Evolutionary conservation across 2,113 vertebrate species (phyloP), one percentile per base, ranked within the genome.

Genomic region (Austrofundulus limnaeus): DNA sequence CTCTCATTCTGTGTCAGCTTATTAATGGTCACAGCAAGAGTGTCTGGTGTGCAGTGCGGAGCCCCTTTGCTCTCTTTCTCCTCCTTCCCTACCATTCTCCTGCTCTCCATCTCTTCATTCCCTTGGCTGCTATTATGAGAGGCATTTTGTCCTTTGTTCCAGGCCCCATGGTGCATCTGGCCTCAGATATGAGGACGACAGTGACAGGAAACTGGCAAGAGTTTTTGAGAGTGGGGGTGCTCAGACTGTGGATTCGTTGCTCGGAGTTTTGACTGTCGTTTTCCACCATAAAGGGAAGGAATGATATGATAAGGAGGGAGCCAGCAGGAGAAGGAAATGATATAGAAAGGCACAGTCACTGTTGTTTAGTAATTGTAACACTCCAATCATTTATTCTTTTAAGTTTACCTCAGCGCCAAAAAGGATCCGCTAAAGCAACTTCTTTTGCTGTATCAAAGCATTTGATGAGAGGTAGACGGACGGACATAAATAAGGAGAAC

Each of bases 121-220:
- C 81, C 81, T 71, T 76, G 84, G 81, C 82, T 89, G 83, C 86
- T 91, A 91, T 91, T 90, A 91, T 90, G 85, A 87, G 85, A 85
- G 90, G 88, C 89, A 91, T 88, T 89, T 86, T 89, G 79, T 90
- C 90, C 88, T 92, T 91, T 92, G 91, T 92, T 90, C 90, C 87
- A 88, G 82, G 75, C 83, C 84, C 85, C 83, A 87, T 85, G 87
- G 87, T 85, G 90, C 89, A 92, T 91, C 90, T 92, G 91, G 90
- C 82, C 87, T 88, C 83, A 86, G 88, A 92, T 91, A 90, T 79
- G 80, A 81, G 70, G 78, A 90, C 69, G 72, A 80, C 79, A 5
- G 81, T 81, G 84, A 89, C 85, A 89, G 85, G 81, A 90, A 88
- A 76, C 81, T 47, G 25, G 71, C 56, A 54, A 79, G 82, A 81